Evolutionary conservation across 2,888 invertebrate species (phyloP), one percentile per base, ranked within the genome.

Genomic region (Steinernema hermaphroditum): DNA sequence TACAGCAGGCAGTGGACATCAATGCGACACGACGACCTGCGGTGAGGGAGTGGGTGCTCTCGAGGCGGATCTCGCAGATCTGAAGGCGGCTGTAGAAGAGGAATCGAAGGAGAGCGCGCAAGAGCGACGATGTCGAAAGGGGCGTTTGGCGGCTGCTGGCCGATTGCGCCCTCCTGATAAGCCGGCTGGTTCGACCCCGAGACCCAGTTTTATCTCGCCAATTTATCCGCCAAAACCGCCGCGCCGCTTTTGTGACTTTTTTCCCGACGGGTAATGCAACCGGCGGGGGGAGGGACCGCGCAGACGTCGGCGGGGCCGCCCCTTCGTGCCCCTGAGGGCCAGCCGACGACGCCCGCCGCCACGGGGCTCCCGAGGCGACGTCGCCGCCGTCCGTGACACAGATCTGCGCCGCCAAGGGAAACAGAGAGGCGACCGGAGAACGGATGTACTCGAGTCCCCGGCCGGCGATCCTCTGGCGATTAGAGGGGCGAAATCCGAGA

Each of bases 81-180:
- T 37, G 37, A 37, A 37, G 6, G 37, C 12, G 12, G 37, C 4
- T 12, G 37, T 37, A 12, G 37, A 4, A 12, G 37, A 12, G 37
- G 37, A 37, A 37, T 37, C 37, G 37, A 12, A 37, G 37, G 6
- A 12, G 46, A 16, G 46, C 46, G 46, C 46, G 16, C 32, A 32
- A 62, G 29, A 62, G 37, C 37, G 37, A 37, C 16, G 6, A 62
- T 32, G 62, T 62, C 62, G 62, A 62, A 62, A 62, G 62, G 62
- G 62, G 62, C 62, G 62, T 62, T 62, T 62, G 62, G 62, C 62
- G 29, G 62, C 62, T 62, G 27, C 62, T 46, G 46, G 46, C 29
- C 62, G 62, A 62, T 62, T 62, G 62, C 62, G 62, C 62, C 62
- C 62, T 62, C 62, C 62, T 62, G 62, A 62, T 62, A 62, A 62